Base-by-base conservation (phyloP, 2,888 invertebrate genomes). In the Operophtera brumata region DNA sequence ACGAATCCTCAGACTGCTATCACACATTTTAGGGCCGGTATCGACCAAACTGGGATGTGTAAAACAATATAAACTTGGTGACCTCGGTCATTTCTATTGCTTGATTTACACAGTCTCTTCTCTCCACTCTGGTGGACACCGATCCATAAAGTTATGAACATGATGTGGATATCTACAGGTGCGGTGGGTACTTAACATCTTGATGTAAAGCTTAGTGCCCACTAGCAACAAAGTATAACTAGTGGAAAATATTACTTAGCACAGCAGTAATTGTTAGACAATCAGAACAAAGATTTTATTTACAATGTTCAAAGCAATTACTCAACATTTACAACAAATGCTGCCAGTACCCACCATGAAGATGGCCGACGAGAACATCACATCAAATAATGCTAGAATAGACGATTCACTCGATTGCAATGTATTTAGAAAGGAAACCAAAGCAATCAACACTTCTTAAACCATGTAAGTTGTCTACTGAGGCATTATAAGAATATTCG, bases 1-100 rank as follows among this genome's bases (percentile, higher is more conserved):
- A 55, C 47, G 59, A 65, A 58, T 53, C 43, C 44, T 55, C 51
- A 43, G 40, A 48, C 39, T 41, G 36, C 40, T 46, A 28, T 54
- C 42, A 48, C 45, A 46, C 56, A 39, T 47, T 35, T 41, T 13
- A 47, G 41, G 54, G 41, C 47, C 3, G 32, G 43, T 28, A 30
- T 44, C 43, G 7, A 36, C 37, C 25, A 39, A 44, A 32, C 43
- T 43, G 32, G 25, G 7, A 12, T 36, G 6, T 28, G 10, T 0
- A 25, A 35, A 30, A 1, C 10, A 44, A 30, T 7, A 6, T 20
- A 2, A 3, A 2, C 2, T 20, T 1, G 28, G 11, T 11, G n/a
- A 5, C 11, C 32, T 10, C n/a, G n/a, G n/a, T 34, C 11, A 34
- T 11, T 34, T 34, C 3, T 6, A 34, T 11, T 11, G 5, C 5